A percentile compares a stretch with the other conserved stretches of the same genome.
Evolutionary conservation across 2,888 invertebrate species (phyloP).

Genomic region (Polydrusus tereticollis): DNA sequence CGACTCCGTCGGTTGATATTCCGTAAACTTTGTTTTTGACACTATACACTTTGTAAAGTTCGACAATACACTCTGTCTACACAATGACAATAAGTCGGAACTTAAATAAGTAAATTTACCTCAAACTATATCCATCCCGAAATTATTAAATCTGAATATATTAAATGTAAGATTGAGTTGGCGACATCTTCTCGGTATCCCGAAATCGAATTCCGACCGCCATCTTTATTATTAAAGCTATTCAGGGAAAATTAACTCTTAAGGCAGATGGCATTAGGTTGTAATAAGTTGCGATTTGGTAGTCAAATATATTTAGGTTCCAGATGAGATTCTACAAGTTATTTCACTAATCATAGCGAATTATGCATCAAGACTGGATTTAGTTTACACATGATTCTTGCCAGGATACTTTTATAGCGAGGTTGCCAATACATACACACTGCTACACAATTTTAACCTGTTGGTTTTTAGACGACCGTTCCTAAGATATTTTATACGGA

Average conservation of each 20-base stretch:
- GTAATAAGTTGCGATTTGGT: slow-evolving; percentile 46
- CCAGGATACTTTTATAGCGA: too few species aligned
- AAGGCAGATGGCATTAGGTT: slow-evolving; percentile 43
- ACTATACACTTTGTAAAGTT: too few species aligned
- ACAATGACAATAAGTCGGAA: too few species aligned
- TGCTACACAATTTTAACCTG: too few species aligned
- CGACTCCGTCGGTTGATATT: too few species aligned
- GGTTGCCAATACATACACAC: too few species aligned
- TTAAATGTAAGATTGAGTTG: slow-evolving; percentile 27
- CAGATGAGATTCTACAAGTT: slow-evolving; percentile 4
- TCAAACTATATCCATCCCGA: slow-evolving; percentile 7
- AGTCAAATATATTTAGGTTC: slow-evolving; percentile 46
- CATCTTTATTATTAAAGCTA: slow-evolving; percentile 46
- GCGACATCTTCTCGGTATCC: slow-evolving; percentile 27
- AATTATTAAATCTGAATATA: slow-evolving; percentile 39
- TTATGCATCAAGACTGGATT: slow-evolving; percentile 13
- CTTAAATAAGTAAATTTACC: not conserved
- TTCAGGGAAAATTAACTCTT: slow-evolving; percentile 45
- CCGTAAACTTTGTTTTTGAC: too few species aligned
- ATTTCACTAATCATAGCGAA: slow-evolving; percentile 15
- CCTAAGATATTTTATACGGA: too few species aligned
- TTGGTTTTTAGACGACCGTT: too few species aligned
- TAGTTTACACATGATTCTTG: too few species aligned
- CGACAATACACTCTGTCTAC: too few species aligned
- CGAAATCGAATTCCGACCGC: slow-evolving; percentile 37